Percentiles rank a stretch among this genome's conserved stretches.
These are phyloP conservation scores for Sapayoa aenigma DNA, from an alignment of 2,113 vertebrate species.

Conservation along the genomic window DNA sequence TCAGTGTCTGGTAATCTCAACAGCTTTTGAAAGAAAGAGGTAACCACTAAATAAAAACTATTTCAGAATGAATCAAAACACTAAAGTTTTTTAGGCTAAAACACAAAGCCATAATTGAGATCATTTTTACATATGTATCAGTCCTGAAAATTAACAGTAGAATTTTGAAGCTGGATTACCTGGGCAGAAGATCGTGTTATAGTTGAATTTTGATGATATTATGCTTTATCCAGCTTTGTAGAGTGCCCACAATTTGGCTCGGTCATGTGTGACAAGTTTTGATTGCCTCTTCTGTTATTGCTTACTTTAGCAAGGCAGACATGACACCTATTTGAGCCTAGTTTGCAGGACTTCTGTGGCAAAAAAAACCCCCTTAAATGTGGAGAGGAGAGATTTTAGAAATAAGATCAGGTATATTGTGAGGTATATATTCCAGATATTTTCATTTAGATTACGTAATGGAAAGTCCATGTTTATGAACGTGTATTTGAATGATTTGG, in stretches of 20 bases:
- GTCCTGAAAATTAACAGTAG: neutral
- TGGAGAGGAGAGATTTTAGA: neutral
- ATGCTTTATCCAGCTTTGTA: neutral
- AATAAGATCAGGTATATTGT: neutral
- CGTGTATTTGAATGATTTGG: neutral
- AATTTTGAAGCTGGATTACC: neutral
- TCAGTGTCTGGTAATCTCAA: neutral
- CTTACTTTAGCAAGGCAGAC: neutral
- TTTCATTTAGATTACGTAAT: neutral
- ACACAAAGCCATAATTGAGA: neutral
- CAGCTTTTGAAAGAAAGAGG: neutral
- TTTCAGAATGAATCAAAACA: neutral
- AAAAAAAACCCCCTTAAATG: neutral
- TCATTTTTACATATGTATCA: neutral
- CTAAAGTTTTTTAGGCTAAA: neutral
- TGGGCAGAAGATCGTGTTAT: neutral
- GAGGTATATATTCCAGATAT: neutral
- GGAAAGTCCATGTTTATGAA: neutral
- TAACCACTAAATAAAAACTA: neutral
- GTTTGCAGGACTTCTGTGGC: neutral
- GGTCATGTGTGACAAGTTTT: neutral
- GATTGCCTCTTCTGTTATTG: neutral
- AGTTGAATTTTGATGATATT: neutral
- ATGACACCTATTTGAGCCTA: neutral
- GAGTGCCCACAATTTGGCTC: neutral